A percentile compares a stretch with the other conserved stretches of the same genome.
Evolutionary conservation across 2,888 invertebrate genomes (phyloP).

Genomic region (Esperia sulphurella): DNA sequence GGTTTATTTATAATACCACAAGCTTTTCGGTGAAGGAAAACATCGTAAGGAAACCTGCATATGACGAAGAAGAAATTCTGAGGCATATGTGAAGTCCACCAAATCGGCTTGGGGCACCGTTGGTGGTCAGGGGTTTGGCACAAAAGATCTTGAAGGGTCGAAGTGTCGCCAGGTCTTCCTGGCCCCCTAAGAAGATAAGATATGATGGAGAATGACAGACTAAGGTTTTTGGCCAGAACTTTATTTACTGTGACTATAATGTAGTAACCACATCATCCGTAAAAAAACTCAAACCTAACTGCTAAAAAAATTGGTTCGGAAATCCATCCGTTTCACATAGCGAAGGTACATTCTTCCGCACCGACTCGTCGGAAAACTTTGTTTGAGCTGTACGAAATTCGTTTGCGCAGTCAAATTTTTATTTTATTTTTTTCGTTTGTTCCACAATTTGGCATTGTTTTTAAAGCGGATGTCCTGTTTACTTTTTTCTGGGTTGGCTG

Average conservation of each 20-base stretch:
- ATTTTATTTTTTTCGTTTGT: conserved; percentile 42
- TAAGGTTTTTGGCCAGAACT: too few species aligned
- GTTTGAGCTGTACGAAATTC: conserved; percentile 50
- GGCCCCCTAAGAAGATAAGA: too few species aligned
- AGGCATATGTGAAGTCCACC: too few species aligned
- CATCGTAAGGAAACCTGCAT: too few species aligned
- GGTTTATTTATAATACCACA: too few species aligned
- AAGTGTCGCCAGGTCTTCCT: too few species aligned
- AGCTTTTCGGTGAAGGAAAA: too few species aligned
- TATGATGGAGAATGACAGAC: too few species aligned
- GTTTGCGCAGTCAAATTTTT: conserved; percentile 47
- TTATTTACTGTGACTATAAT: not conserved
- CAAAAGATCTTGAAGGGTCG: too few species aligned
- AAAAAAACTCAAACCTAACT: not conserved
- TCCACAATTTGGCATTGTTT: conserved; percentile 54
- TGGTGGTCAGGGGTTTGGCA: too few species aligned
- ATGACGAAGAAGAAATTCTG: too few species aligned
- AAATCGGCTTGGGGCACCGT: too few species aligned
- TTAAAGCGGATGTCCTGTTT: conserved; percentile 56
- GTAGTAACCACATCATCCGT: not conserved
- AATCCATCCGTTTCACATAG: conserved; percentile 10
- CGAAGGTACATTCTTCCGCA: conserved; percentile 24
- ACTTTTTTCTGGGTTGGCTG: conserved; percentile 41
- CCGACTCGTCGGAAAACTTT: conserved; percentile 49
- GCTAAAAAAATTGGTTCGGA: conserved; percentile 10